Evolutionary conservation across 2,113 vertebrate species (phyloP).

Genomic region (Siniperca chuatsi): DNA sequence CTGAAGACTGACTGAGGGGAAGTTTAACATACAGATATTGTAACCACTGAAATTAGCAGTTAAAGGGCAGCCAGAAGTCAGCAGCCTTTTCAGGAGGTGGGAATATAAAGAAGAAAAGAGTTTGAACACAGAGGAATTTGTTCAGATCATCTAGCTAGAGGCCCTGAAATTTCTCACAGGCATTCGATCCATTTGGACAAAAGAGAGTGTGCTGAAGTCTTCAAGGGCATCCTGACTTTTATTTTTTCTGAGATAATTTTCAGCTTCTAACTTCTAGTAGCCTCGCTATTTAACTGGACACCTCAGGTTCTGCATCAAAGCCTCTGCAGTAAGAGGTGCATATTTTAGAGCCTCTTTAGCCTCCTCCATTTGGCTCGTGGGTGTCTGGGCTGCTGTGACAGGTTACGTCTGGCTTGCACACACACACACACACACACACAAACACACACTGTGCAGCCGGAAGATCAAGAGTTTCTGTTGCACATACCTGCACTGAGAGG

Average conservation of each 20-base stretch:
- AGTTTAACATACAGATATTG: not conserved
- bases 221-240: not conserved
- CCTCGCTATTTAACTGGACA: conserved; percentile 43
- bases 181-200: conserved; percentile 17
- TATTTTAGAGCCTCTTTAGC: conserved; percentile 62
- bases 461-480: conserved; percentile 59
- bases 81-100: conserved; percentile 5
- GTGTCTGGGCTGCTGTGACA: conserved; percentile 58
- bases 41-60: conserved; percentile 16
- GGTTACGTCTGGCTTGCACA: conserved; percentile 50
- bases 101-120: not conserved
- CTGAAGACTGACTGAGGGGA: not conserved
- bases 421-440: conserved; percentile 17
- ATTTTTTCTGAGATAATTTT: conserved; percentile 29
- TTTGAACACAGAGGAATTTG: conserved; percentile 15
- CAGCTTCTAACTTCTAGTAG: not conserved
- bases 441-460: conserved; percentile 45
- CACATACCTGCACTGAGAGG: conserved; percentile 49
- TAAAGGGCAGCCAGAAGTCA: not conserved
- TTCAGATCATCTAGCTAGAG: conserved; percentile 9
- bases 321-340: conserved; percentile 33
- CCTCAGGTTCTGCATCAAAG: conserved; percentile 57
- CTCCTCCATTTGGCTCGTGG: conserved; percentile 61
- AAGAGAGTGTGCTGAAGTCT: conserved; percentile 15
- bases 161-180: not conserved